Evolutionary conservation across 1,140 invertebrate genomes (phyloP), one percentile per base, ranked within the genome.

Genomic region (Nylanderia fulva): DNA sequence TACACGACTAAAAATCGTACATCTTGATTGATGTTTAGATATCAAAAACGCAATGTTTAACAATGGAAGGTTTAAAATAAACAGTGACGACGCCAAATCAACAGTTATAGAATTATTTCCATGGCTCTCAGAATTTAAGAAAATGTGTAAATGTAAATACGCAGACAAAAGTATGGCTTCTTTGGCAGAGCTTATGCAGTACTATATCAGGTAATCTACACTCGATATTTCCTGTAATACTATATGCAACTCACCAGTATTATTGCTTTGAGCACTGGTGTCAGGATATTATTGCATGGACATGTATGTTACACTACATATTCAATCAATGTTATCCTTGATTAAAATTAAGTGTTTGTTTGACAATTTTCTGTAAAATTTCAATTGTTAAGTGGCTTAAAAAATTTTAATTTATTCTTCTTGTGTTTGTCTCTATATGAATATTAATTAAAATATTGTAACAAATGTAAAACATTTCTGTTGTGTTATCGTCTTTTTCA

Each of bases 111-210:
- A 92, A 39, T 85, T 92, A 86, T 92, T 92, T 85, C 91, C 92
- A 61, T 92, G 91, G 91, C 74, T 92, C 24, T 66, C 82, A 75
- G 88, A 92, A 54, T 92, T 92, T 86, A 87, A 79, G 54, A 84
- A 88, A 85, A 91, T 89, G 86, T 92, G 88, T 60, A 88, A 76
- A 39, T 75, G 68, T 56, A 71, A 90, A 64, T 48, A 90, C 24
- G 61, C 58, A 24, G 77, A 88, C 15, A 86, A 77, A 63, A 92
- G 72, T 88, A 91, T 92, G 77, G 56, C 86, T 84, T 88, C 90
- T 71, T 86, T 92, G 85, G 86, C 84, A 77, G 74, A 86, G 39
- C 90, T 92, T 74, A 92, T 92, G 92, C 85, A 90, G 56, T 91
- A 86, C 75, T 92, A 90, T 77, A 56, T 82, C 52, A 91, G 91